Percentiles rank a stretch among this genome's conserved stretches.
phyloP scores from a whole-genome alignment of 2,888 invertebrate genomes.

The Thymelicus lineola region DNA sequence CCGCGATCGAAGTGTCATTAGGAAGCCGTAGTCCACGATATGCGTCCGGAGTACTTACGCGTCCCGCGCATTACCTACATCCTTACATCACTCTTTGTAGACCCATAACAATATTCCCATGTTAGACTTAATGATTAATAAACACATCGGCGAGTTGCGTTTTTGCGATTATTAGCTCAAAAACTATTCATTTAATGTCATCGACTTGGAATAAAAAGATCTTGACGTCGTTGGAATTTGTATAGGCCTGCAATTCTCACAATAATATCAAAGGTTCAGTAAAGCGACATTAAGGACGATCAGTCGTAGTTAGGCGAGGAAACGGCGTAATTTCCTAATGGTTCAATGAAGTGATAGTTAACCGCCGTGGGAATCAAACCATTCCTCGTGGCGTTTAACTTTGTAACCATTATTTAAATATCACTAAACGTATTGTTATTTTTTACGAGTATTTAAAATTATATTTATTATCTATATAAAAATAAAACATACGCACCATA shows the following conservation, averaged over 20 bases:
- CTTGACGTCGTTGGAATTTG: slow-evolving; percentile 42
- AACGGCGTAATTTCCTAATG: slow-evolving; percentile 72
- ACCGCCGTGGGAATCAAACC: slow-evolving; percentile 69
- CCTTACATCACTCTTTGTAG: slow-evolving; percentile 22
- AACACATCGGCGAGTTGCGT: slow-evolving; percentile 23
- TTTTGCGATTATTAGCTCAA: slow-evolving; percentile 27
- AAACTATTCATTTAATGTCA: slow-evolving; percentile 28
- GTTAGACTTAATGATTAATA: slow-evolving; percentile 36
- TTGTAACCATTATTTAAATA: slow-evolving; percentile 24
- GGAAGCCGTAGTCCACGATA: slow-evolving; percentile 80
- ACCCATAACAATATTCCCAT: slow-evolving; percentile 31
- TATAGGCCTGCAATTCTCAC: slow-evolving; percentile 28
- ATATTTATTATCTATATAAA: neutral
- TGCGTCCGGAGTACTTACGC: slow-evolving; percentile 76
- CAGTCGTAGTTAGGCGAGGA: slow-evolving; percentile 59
- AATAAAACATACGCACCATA: no score
- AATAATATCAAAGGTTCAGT: slow-evolving; percentile 50
- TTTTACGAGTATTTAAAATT: neutral
- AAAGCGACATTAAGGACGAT: slow-evolving; percentile 66
- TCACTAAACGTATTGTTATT: slow-evolving; percentile 3
- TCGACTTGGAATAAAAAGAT: slow-evolving; percentile 27
- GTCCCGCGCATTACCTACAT: slow-evolving; percentile 51
- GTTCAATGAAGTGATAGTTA: slow-evolving; percentile 70
- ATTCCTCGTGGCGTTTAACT: slow-evolving; percentile 53
- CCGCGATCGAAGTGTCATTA: slow-evolving; percentile 83